Percentiles rank a stretch among this genome's conserved stretches.
These are phyloP conservation scores for Helogale parvula DNA, from an alignment of 2,113 vertebrate genomes.

Conservation along the genomic window DNA sequence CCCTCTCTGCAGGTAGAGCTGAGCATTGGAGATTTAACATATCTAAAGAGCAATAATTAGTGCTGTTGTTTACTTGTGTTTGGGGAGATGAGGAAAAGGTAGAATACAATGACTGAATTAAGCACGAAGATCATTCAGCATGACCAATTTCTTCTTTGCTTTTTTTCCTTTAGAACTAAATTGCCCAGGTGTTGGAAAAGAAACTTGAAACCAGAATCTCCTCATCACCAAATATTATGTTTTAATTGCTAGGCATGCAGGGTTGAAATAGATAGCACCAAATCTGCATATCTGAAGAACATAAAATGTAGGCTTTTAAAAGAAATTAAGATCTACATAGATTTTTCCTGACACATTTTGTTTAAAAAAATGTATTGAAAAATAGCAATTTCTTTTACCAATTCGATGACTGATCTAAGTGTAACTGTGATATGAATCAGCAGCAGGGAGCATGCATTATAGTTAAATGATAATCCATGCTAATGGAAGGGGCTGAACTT, in stretches of 20 bases:
- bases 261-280: constrained; percentile 20
- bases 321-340: constrained; percentile 25
- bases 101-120: constrained; percentile 38
- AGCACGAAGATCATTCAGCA: constrained; percentile 42
- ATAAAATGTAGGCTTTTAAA: constrained; percentile 32
- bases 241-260: constrained; percentile 61
- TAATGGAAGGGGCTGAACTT: not conserved
- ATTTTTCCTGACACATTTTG: constrained; percentile 37
- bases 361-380: constrained; percentile 34
- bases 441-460: not conserved
- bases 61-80: not conserved
- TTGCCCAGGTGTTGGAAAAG: constrained; percentile 46
- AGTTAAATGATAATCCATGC: not conserved
- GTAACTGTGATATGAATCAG: not conserved
- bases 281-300: constrained; percentile 37
- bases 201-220: constrained; percentile 59
- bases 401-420: constrained; percentile 5
- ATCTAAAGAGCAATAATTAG: constrained; percentile 42
- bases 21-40: not conserved
- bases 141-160: constrained; percentile 63
- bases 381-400: constrained; percentile 19
- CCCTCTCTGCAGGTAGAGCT: not conserved
- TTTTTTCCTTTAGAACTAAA: constrained; percentile 57
- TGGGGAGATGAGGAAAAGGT: constrained; percentile 23
- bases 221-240: constrained; percentile 74